Evolutionary conservation across 1,140 invertebrate species (phyloP).

Genomic region (Wiebesia pumilae): DNA sequence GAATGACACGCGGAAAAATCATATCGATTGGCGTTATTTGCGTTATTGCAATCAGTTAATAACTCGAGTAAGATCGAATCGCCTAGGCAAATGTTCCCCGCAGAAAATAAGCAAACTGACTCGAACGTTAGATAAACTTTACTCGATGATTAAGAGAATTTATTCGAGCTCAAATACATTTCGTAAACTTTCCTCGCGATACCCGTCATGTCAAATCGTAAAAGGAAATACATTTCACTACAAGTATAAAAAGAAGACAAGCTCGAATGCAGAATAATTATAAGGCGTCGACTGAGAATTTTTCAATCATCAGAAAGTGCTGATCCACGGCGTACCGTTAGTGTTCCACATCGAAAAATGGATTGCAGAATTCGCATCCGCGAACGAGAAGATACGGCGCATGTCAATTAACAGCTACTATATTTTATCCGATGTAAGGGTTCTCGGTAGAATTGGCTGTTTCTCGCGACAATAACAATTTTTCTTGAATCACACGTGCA

Average conservation of each 20-base stretch:
- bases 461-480: slow-evolving; percentile 21
- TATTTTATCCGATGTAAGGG: background rate
- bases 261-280: background rate
- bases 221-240: background rate
- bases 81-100: too few relatives aligned
- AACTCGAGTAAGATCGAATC: too few relatives aligned
- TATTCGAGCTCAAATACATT: background rate
- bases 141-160: background rate
- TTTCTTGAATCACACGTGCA: background rate
- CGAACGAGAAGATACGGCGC: background rate
- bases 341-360: background rate
- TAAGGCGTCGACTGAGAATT: background rate
- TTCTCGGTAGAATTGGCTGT: slow-evolving; percentile 2
- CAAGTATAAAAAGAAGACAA: background rate
- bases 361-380: too few relatives aligned
- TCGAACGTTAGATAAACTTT: too few relatives aligned
- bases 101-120: too few relatives aligned
- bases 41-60: too few relatives aligned
- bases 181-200: background rate
- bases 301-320: background rate
- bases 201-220: too few relatives aligned
- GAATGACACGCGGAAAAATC: too few relatives aligned
- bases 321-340: background rate
- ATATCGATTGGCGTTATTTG: too few relatives aligned
- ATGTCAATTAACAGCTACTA: background rate